Evolutionary conservation across 2,888 invertebrate species (phyloP), one percentile per base, ranked within the genome.

Genomic region (Osedax frankpressi): DNA sequence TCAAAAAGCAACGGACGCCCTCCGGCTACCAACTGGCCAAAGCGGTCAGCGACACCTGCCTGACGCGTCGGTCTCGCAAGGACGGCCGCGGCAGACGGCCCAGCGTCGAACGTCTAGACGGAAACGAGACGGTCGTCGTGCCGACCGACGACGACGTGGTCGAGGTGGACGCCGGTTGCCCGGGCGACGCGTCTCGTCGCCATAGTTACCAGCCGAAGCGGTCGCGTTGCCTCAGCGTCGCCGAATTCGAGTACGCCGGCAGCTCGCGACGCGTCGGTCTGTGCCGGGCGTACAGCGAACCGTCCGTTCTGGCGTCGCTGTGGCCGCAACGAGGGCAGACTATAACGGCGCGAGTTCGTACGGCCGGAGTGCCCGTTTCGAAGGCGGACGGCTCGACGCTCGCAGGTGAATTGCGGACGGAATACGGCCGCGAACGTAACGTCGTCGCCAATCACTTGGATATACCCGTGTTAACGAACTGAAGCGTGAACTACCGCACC

Each of bases 371-470:
- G n/a, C 19, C 6, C 11, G 44, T 44, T 19, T 11, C 44, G 44
- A 44, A 44, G 44, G 44, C 19, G 11, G 44, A 44, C 44, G 19
- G 11, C 19, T 6, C 6, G 19, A 11, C 44, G 44, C 44, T 44
- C 44, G 44, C 44, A 44, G 11, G 44, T 44, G 44, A 19, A 44
- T 44, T 3, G 14, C 6, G 27, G 6, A 11, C 25, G 25, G 11
- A 24, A 25, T 74, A 62, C 77, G 75, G 74, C 75, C 76, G 19
- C 19, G 62, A 0, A 75, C 74, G 6, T 77, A 69, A 2, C 73
- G n/a, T 19, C 77, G 29, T n/a, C n/a, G n/a, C n/a, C n/a, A n/a
- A n/a, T n/a, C n/a, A n/a, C n/a, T n/a, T n/a, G n/a, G n/a, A n/a
- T n/a, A n/a, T n/a, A n/a, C n/a, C n/a, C n/a, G n/a, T n/a, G n/a